Conservation (phyloP, 2,113 vertebrate species). For the Cacatua alba region DNA sequence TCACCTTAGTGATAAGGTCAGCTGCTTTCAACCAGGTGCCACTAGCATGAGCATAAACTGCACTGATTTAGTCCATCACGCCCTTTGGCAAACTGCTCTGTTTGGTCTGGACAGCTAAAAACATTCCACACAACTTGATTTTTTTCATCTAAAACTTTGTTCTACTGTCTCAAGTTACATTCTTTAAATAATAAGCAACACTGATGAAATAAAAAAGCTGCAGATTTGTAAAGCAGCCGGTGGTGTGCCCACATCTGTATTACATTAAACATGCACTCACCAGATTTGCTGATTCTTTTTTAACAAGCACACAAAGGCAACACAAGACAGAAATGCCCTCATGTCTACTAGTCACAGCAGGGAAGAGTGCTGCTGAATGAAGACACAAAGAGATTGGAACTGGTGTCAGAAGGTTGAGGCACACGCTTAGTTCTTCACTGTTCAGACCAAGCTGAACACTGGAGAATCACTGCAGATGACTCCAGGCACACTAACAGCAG, state of each 20-base stretch:
- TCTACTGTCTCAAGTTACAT: conserved; percentile 76
- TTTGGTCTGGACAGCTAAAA: conserved; percentile 78
- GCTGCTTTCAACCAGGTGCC: conserved; percentile 50
- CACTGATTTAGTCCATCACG: conserved; percentile 41
- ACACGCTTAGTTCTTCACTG: not conserved
- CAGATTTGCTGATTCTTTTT: conserved; percentile 73
- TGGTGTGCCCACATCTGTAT: conserved; percentile 79
- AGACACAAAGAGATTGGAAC: conserved; percentile 34
- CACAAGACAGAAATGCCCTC: conserved; percentile 69
- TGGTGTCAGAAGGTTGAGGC: not conserved
- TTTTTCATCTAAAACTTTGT: conserved; percentile 74
- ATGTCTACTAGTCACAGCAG: conserved; percentile 49
- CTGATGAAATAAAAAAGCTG: conserved; percentile 77
- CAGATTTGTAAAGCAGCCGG: conserved; percentile 72
- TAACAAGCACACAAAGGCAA: conserved; percentile 75
- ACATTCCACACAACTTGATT: conserved; percentile 73
- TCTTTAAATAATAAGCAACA: conserved; percentile 81
- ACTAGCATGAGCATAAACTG: conserved; percentile 32
- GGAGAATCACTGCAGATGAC: not conserved
- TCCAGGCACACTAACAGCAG: not conserved
- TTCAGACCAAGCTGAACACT: not conserved
- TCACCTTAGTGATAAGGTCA: not conserved
- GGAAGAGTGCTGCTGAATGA: conserved; percentile 49
- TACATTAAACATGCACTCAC: conserved; percentile 76
- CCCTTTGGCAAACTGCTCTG: conserved; percentile 72